Base-by-base conservation (phyloP, 2,113 vertebrate genomes). In the Thinocorus orbignyianus region DNA sequence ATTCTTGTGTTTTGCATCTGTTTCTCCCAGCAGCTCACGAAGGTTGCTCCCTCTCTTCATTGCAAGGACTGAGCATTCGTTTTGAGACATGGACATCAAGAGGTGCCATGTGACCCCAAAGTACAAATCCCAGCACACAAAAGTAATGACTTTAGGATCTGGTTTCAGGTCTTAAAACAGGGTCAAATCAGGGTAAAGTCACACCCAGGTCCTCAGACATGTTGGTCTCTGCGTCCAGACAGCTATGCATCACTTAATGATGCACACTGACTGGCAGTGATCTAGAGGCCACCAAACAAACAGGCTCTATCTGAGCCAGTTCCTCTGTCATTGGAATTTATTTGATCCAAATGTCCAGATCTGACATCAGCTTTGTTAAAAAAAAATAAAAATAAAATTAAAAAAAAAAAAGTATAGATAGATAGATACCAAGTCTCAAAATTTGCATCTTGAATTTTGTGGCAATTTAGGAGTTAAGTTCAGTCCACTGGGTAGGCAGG, bases 21-120 rank as follows among this genome's bases (percentile, higher is more conserved):
- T 30, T 77, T 19, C 78, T 44, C 35, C 37, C 24, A 2, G 52
- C 24, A 46, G 24, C 57, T 42, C 1, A 0, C 49, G 16, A 20
- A 69, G 55, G 31, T 61, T 48, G 39, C 12, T 73, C 28, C 54
- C 68, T 16, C 52, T 46, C 39, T 23, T 68, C 54, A 10, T 16
- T n/a, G 39, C 44, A 68, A 17, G 54, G 28, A 26, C 10, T 2
- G 3, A 60, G 30, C 4, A 1, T 31, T 66, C 4, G 1, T 28
- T 79, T 39, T 39, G 33, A 55, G 28, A 39, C 41, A 9, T 2
- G 11, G 49, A 17, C 35, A 15, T 25, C 6, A 0, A 46, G 30
- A 48, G 7, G 31, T 12, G 4, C 24, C 51, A 41, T 5, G 49
- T 48, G 49, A 30, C 12, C 58, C 48, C 30, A 4, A 22, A 70